Percentiles rank a stretch among this genome's conserved stretches.
These are phyloP conservation scores for Phalera bucephala DNA, from an alignment of 2,888 invertebrate genomes.

Conservation along the genomic window DNA sequence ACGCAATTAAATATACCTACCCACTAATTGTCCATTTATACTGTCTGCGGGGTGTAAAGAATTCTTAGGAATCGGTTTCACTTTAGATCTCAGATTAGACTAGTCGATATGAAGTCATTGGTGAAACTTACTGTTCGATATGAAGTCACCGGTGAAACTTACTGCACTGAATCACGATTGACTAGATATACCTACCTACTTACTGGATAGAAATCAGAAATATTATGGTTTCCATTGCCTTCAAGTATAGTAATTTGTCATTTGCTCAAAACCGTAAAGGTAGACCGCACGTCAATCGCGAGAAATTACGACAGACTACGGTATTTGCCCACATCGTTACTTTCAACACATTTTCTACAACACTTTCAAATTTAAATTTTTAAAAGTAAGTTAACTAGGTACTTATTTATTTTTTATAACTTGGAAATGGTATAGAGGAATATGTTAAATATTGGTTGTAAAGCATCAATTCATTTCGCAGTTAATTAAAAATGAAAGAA, in stretches of 20 bases:
- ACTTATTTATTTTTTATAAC: no score
- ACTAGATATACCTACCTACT: background rate
- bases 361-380: conserved; percentile 41
- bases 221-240: conserved; percentile 13
- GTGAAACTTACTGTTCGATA: no score
- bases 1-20: conserved; percentile 20
- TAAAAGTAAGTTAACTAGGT: no score
- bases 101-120: no score
- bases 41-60: conserved; percentile 25
- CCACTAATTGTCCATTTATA: conserved; percentile 42
- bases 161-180: no score
- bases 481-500: no score
- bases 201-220: conserved; percentile 30
- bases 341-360: conserved; percentile 57
- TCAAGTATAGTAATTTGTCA: conserved; percentile 51
- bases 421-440: no score
- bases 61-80: conserved; percentile 38
- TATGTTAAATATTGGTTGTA: no score
- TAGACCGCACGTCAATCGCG: conserved; percentile 62
- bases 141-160: no score
- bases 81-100: conserved; percentile 15
- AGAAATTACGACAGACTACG: conserved; percentile 58
- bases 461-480: no score
- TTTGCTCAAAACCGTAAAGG: conserved; percentile 54
- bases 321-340: conserved; percentile 50